A percentile compares a stretch with the other conserved stretches of the same genome.
Evolutionary conservation across 1,140 invertebrate genomes (phyloP).

Genomic region (Papilio glaucus): DNA sequence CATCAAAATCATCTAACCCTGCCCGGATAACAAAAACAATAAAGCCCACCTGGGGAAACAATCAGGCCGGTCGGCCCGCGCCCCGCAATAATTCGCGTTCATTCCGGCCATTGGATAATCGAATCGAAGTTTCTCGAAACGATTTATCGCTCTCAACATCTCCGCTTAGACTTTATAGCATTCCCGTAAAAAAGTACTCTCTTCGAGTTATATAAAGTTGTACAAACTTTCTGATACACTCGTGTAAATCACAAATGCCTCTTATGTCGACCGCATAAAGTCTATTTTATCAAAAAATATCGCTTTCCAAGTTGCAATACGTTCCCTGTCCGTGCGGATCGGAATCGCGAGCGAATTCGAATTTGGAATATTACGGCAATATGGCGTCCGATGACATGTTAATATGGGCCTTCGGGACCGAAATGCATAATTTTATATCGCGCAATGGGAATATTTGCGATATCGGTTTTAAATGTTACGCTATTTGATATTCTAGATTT

Average conservation of each 20-base stretch:
- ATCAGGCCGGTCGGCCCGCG: conserved; percentile 38
- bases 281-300: conserved; percentile 36
- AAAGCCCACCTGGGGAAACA: conserved; percentile 56
- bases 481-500: conserved; percentile 36
- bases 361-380: conserved; percentile 74
- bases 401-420: conserved; percentile 66
- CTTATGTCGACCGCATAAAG: conserved; percentile 37
- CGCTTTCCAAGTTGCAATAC: neutral
- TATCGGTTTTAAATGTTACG: conserved; percentile 45
- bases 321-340: conserved; percentile 39
- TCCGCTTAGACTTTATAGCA: conserved; percentile 59
- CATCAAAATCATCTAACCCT: conserved; percentile 31
- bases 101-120: conserved; percentile 62
- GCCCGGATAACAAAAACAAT: conserved; percentile 51
- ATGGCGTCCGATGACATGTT: conserved; percentile 77
- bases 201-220: conserved; percentile 55
- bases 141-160: conserved; percentile 64
- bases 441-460: conserved; percentile 45
- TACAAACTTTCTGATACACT: conserved; percentile 27
- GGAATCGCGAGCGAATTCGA: conserved; percentile 55
- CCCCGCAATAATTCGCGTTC: conserved; percentile 45
- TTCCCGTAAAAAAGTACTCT: conserved; percentile 59
- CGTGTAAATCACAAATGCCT: neutral
- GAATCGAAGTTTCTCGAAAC: conserved; percentile 61
- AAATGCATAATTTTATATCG: conserved; percentile 76